Conservation (phyloP, 2,888 invertebrate genomes). For the Scelioninae gen. 2 region DNA sequence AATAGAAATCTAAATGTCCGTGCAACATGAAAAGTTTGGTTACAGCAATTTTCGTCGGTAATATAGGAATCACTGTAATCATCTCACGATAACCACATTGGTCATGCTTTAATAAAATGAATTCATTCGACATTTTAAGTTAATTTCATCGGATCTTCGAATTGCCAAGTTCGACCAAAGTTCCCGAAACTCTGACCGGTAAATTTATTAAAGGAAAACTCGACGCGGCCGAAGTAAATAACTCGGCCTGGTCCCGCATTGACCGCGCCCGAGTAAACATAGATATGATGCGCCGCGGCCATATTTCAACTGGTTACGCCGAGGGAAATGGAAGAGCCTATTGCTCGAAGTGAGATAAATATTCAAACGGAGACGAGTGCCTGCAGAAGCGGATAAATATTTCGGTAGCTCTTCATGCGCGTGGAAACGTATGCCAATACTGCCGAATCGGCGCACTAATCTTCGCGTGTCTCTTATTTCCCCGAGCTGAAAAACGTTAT, state of each 20-base stretch:
- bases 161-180: no score
- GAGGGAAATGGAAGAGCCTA: constrained; percentile 22
- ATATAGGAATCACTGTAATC: no score
- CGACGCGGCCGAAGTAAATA: neutral
- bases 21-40: no score
- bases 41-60: no score
- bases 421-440: constrained; percentile 42
- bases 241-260: neutral
- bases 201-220: neutral
- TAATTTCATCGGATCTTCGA: no score
- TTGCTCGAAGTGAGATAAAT: constrained; percentile 41
- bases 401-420: constrained; percentile 32
- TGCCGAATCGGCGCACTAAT: constrained; percentile 33
- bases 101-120: no score
- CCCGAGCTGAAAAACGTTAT: constrained; percentile 8
- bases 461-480: constrained; percentile 32
- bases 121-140: no score
- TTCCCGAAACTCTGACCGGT: neutral
- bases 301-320: constrained; percentile 24
- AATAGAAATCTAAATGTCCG: no score
- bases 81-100: no score
- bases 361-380: constrained; percentile 17
- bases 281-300: constrained; percentile 16
- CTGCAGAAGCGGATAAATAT: constrained; percentile 37
- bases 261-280: neutral